phyloP scores from a whole-genome alignment of 2,113 vertebrate genomes.

The Podocnemis expansa region DNA sequence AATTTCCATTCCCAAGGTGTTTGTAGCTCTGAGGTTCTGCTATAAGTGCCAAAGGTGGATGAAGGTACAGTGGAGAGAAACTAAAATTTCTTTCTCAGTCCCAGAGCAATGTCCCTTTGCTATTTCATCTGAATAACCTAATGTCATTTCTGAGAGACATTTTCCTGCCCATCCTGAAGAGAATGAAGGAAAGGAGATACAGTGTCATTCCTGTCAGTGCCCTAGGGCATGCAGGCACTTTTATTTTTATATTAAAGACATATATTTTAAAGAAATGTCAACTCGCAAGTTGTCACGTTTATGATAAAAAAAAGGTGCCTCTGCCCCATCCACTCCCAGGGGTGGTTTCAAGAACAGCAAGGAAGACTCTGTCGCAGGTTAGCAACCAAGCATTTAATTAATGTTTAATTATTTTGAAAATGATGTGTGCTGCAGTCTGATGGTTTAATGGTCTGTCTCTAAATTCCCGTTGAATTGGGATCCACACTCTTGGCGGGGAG shows the following conservation, averaged over 20 bases:
- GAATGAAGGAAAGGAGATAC: background rate
- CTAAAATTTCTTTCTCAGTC: background rate
- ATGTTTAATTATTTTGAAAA: conserved; percentile 58
- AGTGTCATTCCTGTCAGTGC: background rate
- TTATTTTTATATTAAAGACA: conserved; percentile 44
- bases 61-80: background rate
- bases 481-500: background rate
- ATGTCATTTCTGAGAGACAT: background rate
- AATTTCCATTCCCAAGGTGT: too few relatives aligned
- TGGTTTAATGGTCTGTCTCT: conserved; percentile 11
- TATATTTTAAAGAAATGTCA: conserved; percentile 49
- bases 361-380: conserved; percentile 26
- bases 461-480: background rate
- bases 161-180: background rate
- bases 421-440: conserved; percentile 29
- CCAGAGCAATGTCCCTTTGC: background rate
- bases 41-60: background rate
- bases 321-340: background rate
- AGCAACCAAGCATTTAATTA: conserved; percentile 48
- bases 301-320: conserved; percentile 27
- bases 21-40: too few relatives aligned
- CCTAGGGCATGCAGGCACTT: background rate
- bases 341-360: background rate
- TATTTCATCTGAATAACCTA: too few relatives aligned
- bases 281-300: conserved; percentile 10